These are phyloP conservation scores for Artibeus lituratus DNA, from an alignment of 2,797 vertebrate species.

Conservation along the genomic window DNA sequence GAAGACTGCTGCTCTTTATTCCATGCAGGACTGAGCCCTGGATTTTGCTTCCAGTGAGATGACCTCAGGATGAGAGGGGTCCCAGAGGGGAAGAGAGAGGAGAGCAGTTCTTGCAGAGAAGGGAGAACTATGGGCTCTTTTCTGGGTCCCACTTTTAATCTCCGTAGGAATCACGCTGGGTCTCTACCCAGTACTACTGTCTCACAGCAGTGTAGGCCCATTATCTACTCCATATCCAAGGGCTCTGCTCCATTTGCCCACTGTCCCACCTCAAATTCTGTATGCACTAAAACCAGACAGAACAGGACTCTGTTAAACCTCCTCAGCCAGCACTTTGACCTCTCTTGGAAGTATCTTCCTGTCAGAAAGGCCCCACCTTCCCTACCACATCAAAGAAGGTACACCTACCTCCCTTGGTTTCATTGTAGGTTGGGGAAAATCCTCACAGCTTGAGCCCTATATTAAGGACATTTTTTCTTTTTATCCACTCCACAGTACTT, in stretches of 20 bases:
- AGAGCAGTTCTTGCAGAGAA: neutral
- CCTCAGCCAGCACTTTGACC: neutral
- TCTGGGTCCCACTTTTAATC: neutral
- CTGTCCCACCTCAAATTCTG: neutral
- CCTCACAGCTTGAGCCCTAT: neutral
- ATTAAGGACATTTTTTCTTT: neutral
- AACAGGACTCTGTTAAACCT: neutral
- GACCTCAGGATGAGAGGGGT: neutral
- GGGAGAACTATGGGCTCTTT: neutral
- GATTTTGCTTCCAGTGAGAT: neutral
- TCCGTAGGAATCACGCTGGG: neutral
- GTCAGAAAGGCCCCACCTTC: neutral
- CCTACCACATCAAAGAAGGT: neutral
- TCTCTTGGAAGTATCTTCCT: neutral
- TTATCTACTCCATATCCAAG: neutral
- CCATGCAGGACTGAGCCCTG: neutral
- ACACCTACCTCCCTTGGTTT: neutral
- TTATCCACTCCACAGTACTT: neutral
- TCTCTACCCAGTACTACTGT: neutral
- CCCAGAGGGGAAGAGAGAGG: neutral
- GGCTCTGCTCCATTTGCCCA: neutral
- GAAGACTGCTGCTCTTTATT: neutral
- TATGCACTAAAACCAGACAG: neutral
- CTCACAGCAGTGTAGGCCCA: neutral
- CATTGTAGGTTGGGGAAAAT: neutral